Conservation (phyloP, 2,888 invertebrate genomes). For the Creontiades dilutus region DNA sequence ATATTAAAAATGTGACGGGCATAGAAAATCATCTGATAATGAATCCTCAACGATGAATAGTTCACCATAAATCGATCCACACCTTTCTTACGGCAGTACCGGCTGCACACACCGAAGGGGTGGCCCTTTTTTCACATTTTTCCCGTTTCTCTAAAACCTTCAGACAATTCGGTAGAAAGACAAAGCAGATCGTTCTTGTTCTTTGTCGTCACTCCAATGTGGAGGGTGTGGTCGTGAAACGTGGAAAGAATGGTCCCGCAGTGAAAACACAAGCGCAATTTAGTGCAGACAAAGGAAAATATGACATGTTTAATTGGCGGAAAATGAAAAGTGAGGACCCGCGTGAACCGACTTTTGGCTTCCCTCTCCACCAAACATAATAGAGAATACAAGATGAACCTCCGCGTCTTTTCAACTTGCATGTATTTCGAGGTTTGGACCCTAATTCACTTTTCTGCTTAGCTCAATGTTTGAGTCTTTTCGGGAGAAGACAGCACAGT, state of each 20-base stretch:
- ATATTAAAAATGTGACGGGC: too few species aligned
- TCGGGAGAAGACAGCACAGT: too few species aligned
- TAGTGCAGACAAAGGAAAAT: not conserved
- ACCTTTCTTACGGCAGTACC: too few species aligned
- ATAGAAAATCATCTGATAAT: too few species aligned
- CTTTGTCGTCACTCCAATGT: slow-evolving; percentile 29
- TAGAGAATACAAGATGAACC: not conserved
- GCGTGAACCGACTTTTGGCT: not conserved
- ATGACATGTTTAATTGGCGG: slow-evolving; percentile 35
- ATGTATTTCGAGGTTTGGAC: too few species aligned
- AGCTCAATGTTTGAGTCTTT: too few species aligned
- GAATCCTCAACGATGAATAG: too few species aligned
- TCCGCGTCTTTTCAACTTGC: not conserved
- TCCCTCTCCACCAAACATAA: not conserved
- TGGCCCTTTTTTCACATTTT: too few species aligned
- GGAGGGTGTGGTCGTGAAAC: slow-evolving; percentile 12
- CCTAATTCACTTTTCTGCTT: too few species aligned
- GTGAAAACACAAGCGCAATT: slow-evolving; percentile 28
- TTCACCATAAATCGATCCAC: too few species aligned
- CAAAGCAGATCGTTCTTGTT: not conserved
- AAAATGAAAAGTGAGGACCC: slow-evolving; percentile 37
- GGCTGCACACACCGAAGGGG: too few species aligned
- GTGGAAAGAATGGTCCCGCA: not conserved
- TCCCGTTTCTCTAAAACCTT: not conserved
- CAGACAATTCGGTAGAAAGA: not conserved